Evolutionary conservation across 2,113 vertebrate species (phyloP).

Genomic region (Ifrita kowaldi): DNA sequence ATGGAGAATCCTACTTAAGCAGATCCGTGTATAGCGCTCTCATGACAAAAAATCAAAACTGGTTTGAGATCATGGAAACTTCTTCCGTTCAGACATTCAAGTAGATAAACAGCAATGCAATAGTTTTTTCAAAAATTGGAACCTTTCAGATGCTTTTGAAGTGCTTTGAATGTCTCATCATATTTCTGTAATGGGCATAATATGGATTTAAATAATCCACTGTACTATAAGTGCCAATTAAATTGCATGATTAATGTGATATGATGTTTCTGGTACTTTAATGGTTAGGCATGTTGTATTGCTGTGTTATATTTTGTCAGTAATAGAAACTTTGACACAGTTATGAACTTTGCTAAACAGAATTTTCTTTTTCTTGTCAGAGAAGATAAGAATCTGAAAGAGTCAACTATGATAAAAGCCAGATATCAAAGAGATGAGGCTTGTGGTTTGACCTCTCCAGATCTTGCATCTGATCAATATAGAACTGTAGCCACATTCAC

Average conservation of each 20-base stretch:
- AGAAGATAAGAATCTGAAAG: background rate
- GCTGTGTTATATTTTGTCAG: background rate
- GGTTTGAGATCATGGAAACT: background rate
- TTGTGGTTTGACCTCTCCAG: background rate
- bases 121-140: background rate
- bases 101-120: background rate
- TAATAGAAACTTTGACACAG: background rate
- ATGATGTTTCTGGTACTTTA: background rate
- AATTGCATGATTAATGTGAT: background rate
- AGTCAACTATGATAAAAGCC: background rate
- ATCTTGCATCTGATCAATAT: background rate
- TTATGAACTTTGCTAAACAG: background rate
- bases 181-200: background rate
- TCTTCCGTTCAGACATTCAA: background rate
- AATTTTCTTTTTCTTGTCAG: background rate
- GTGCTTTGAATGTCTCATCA: background rate
- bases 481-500: background rate
- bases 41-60: constrained; percentile 19
- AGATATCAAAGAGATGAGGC: background rate
- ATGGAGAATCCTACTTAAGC: constrained; percentile 14
- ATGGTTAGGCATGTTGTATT: background rate
- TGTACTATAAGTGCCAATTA: background rate
- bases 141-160: background rate
- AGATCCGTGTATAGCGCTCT: background rate
- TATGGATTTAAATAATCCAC: background rate